Evolutionary conservation across 2,113 vertebrate genomes (phyloP).

Genomic region (Dendrocopos noguchii): DNA sequence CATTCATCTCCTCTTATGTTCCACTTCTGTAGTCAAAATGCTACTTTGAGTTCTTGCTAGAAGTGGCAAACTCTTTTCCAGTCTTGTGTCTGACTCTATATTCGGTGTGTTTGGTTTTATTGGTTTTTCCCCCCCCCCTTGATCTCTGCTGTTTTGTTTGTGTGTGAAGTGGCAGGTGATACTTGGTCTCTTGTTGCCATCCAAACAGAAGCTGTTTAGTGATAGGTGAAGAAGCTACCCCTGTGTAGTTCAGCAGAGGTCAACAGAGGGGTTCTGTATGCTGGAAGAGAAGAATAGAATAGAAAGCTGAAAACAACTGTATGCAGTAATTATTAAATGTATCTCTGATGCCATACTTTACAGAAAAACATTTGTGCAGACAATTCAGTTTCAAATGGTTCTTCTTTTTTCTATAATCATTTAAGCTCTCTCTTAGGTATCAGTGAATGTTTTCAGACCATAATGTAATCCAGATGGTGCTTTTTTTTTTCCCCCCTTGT

Average conservation of each 20-base stretch:
- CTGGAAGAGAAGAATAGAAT: not conserved
- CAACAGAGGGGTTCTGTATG: not conserved
- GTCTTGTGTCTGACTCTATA: not conserved
- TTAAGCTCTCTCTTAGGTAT: not conserved
- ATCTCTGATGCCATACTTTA: not conserved
- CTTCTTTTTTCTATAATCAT: not conserved
- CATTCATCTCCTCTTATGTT: not conserved
- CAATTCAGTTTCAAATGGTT: not conserved
- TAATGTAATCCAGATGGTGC: slow-evolving; percentile 67
- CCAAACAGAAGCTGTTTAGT: not conserved
- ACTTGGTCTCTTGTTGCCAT: not conserved
- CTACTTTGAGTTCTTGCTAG: not conserved
- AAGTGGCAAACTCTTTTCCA: not conserved
- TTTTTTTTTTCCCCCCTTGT: rapidly evolving
- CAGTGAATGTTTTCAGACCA: slow-evolving; percentile 32
- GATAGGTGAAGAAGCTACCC: not conserved
- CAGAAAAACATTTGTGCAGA: not conserved
- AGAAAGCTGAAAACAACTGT: not conserved
- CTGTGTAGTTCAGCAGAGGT: not conserved
- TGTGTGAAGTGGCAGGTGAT: not conserved
- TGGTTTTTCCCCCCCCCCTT: not conserved
- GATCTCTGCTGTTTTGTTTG: not conserved
- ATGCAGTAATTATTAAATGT: not conserved
- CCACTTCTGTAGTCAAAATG: not conserved
- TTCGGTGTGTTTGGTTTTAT: not conserved